Base-by-base conservation (phyloP, 1,140 invertebrate genomes). In the Saccostrea echinata region DNA sequence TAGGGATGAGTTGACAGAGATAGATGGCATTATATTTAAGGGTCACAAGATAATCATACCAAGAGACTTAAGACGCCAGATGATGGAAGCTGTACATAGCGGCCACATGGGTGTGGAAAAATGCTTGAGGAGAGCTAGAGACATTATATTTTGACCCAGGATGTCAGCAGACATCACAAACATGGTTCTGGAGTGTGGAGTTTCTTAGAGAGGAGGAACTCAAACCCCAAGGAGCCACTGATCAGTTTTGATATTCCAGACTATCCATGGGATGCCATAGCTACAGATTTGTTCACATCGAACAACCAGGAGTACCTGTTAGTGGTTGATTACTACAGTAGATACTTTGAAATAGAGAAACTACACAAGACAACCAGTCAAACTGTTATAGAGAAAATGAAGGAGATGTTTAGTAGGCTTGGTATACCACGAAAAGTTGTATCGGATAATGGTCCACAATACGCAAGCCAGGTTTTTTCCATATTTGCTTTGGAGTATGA, bases 41-140 rank as follows among this genome's bases (percentile, higher is more conserved):
- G 90, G 88, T 64, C 86, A 85, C 24, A 91, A 88, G 51, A 89
- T 90, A 18, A 30, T 92, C 16, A 86, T 90, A 13, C 87, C 87
- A 18, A 80, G 0, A n/a, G 24, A 12, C 18, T 6, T 84, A 27
- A 27, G 90, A 52, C 43, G 52, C 27, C 52, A 92, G 6, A 90
- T 91, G 82, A 43, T 91, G 8, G 64, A 88, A 12, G 27, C 53
- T 64, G 55, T 90, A 61, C 89, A 91, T 71, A 53, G 43, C 16
- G 86, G 91, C 85, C 91, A 91, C 57, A 85, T 91, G 68, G 88
- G 87, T 53, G 80, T 90, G 27, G 85, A 92, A 80, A 86, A 91
- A 87, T 84, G 51, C 68, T 53, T 85, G 55, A n/a, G 61, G 0
- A 84, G 88, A 33, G 90, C 90, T 3, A 64, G 84, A 61, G 87